These are phyloP conservation scores for Dicroscelio sp. DNA, from an alignment of 2,888 invertebrate genomes.

Conservation along the genomic window DNA sequence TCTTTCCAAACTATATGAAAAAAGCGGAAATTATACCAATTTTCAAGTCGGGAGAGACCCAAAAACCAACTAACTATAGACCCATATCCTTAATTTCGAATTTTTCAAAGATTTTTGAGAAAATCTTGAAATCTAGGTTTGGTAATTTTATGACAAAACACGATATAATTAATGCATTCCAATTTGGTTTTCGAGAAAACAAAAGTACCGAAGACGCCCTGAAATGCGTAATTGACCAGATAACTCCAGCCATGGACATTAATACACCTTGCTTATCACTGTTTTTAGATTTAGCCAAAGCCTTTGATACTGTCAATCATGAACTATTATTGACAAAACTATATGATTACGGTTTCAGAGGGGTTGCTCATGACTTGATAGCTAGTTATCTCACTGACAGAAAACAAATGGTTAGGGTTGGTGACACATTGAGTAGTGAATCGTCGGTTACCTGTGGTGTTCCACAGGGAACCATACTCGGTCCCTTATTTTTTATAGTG, in stretches of 20 bases:
- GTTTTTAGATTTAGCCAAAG: constrained; percentile 36
- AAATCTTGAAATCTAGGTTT: constrained; percentile 13
- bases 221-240: background rate
- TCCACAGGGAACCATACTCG: constrained; percentile 24
- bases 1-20: constrained; percentile 26
- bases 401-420: constrained; percentile 11
- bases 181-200: constrained; percentile 26
- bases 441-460: background rate
- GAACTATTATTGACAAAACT: constrained; percentile 13
- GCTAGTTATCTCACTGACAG: constrained; percentile 26
- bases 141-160: background rate
- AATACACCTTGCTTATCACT: constrained; percentile 9
- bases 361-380: background rate
- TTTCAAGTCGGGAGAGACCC: background rate
- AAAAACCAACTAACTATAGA: constrained; percentile 30
- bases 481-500: constrained; percentile 15
- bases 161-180: background rate
- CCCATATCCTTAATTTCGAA: constrained; percentile 37
- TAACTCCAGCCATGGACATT: background rate
- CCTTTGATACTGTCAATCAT: constrained; percentile 47
- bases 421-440: background rate
- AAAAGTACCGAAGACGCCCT: constrained; percentile 13
- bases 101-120: constrained; percentile 37
- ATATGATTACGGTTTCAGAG: constrained; percentile 15
- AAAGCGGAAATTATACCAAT: constrained; percentile 32